Base-by-base conservation (phyloP, 92 coral and sea anemone genomes). In the Pocillopora grandis region DNA sequence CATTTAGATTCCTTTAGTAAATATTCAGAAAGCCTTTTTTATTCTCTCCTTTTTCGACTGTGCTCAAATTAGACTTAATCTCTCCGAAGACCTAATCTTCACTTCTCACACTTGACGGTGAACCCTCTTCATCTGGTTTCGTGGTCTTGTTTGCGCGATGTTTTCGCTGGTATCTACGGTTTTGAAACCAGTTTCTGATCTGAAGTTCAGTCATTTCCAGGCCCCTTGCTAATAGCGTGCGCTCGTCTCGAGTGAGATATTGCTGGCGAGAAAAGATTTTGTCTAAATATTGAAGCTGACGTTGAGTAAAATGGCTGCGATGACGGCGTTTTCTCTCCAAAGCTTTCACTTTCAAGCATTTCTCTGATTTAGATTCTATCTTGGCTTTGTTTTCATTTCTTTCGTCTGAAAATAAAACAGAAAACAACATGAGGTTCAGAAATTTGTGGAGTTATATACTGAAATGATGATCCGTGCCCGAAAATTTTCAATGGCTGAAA, bases 131-230 rank as follows among this genome's bases (percentile, higher is more conserved):
- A 31, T 71, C 71, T 37, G 15, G 78, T 71, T 81, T 57, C 19
- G 58, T 63, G 33, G 58, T 31, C 67, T 71, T 71, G 77, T 17
- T 61, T 2, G 69, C 85, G 21, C 97, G 89, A 63, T 93, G 94
- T 82, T 94, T 84, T 73, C 89, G 89, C 86, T 93, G 97, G 80
- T 93, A 93, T 66, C 97, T 71, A 62, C 90, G 84, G 82, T 93
- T 93, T 80, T 93, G 97, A 72, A 93, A 93, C 97, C 97, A 93
- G 90, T 93, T 93, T 74, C 97, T 71, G 74, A 93, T 92, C 75
- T 93, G 97, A 48, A 93, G 88, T 76, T 93, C 97, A n/a, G 97
- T 93, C 97, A 93, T 93, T 56, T 93, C 97, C 86, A 93, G 85
- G n/a, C 94, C 97, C 42, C 90, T 78, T 16, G 97, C 97, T 74